phyloP scores from a whole-genome alignment of 2,888 invertebrate species.

The Eustalomyia histrio region DNA sequence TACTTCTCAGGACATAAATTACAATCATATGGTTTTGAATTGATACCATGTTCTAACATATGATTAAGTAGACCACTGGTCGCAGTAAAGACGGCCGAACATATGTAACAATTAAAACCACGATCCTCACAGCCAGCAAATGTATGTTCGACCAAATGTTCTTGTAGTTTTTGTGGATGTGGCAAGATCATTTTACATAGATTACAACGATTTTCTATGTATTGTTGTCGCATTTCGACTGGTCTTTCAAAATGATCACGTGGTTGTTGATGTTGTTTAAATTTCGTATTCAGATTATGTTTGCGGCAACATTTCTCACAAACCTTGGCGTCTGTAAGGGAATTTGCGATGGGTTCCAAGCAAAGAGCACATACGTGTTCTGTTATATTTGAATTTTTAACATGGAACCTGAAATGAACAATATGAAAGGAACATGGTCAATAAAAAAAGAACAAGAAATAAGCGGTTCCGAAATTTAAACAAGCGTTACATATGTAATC shows the following conservation, averaged over 20 bases:
- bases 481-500: too few relatives aligned
- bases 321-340: constrained; percentile 80
- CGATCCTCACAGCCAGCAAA: constrained; percentile 90
- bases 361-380: constrained; percentile 83
- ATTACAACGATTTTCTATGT: constrained; percentile 82
- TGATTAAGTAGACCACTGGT: constrained; percentile 90
- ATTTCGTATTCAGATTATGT: constrained; percentile 76
- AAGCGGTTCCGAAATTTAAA: too few relatives aligned
- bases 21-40: constrained; percentile 92
- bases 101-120: constrained; percentile 91
- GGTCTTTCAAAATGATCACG: constrained; percentile 60
- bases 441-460: too few relatives aligned
- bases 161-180: constrained; percentile 90
- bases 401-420: constrained; percentile 76
- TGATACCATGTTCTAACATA: constrained; percentile 90
- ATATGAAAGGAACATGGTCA: constrained; percentile 4
- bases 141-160: constrained; percentile 94
- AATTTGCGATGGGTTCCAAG: constrained; percentile 79
- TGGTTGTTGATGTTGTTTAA: constrained; percentile 51
- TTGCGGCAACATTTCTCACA: constrained; percentile 88
- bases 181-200: constrained; percentile 89
- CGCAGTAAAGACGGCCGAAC: constrained; percentile 92
- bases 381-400: constrained; percentile 75
- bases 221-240: constrained; percentile 65
- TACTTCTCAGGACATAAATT: constrained; percentile 90